phyloP scores from a whole-genome alignment of 1,140 invertebrate species.

The Himalopsyche phryganea region DNA sequence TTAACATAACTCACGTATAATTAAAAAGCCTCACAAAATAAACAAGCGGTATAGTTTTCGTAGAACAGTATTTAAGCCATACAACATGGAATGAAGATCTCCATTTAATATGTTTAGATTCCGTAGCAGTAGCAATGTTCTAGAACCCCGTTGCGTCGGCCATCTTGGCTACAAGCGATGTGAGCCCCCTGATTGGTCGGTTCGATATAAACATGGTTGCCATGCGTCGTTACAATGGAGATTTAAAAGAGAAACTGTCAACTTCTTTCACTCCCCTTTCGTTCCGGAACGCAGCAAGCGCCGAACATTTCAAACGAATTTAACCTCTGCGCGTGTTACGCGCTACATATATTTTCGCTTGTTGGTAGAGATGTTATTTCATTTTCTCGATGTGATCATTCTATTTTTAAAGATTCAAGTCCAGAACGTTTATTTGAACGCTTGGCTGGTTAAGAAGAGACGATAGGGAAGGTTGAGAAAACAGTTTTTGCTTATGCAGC shows the following conservation, averaged over 20 bases:
- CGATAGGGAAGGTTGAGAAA: constrained; percentile 16
- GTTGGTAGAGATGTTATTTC: not conserved
- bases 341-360: not conserved
- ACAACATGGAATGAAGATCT: constrained; percentile 3
- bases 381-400: constrained; percentile 15
- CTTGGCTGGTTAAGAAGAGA: constrained; percentile 22
- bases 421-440: constrained; percentile 24
- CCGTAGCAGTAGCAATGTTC: not conserved
- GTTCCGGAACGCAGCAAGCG: constrained; percentile 5
- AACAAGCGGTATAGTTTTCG: not conserved
- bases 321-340: not conserved
- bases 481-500: not conserved
- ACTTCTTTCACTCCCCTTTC: constrained; percentile 3
- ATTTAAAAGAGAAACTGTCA: constrained; percentile 22
- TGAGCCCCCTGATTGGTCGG: constrained; percentile 8
- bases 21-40: not conserved
- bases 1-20: not conserved
- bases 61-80: no score
- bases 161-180: constrained; percentile 10
- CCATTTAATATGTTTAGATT: constrained; percentile 10
- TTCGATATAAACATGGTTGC: constrained; percentile 17
- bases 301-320: not conserved
- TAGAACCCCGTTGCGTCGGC: constrained; percentile 20
- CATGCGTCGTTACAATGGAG: constrained; percentile 18
- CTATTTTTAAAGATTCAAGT: constrained; percentile 25